Percentiles rank a stretch among this genome's conserved stretches.
phyloP scores from a whole-genome alignment of 2,797 vertebrate genomes.

The Epinephelus malabaricus region DNA sequence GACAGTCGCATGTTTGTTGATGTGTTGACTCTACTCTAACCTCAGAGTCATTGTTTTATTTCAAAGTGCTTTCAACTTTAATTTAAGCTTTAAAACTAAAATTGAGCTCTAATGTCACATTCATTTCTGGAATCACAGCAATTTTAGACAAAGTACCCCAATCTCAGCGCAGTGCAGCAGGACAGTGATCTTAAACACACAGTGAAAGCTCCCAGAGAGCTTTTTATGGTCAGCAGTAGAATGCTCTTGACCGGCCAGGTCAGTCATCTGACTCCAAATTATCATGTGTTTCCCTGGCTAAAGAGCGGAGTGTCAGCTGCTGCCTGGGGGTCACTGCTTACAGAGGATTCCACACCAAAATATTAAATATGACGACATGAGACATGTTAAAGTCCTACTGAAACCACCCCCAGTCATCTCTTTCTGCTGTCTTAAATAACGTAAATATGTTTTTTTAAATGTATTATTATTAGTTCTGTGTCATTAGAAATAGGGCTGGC shows the following conservation, averaged over 20 bases:
- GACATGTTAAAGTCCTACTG: not conserved
- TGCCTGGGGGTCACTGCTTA: not conserved
- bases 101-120: slow-evolving; percentile 1
- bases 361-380: slow-evolving; percentile 1
- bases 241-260: slow-evolving; percentile 26
- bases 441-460: not conserved
- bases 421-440: too few species aligned
- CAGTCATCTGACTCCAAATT: slow-evolving; percentile 36
- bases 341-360: not conserved
- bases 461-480: not conserved
- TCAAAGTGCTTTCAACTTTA: slow-evolving; percentile 14
- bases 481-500: not conserved
- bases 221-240: slow-evolving; percentile 36
- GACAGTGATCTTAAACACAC: slow-evolving; percentile 23
- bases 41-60: not conserved
- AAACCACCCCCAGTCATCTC: not conserved
- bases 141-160: not conserved
- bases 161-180: slow-evolving; percentile 13
- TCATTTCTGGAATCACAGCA: not conserved
- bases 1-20: slow-evolving; percentile 30
- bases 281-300: slow-evolving; percentile 13
- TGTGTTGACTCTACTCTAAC: slow-evolving; percentile 12
- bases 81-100: not conserved
- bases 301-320: slow-evolving; percentile 21
- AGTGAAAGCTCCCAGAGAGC: slow-evolving; percentile 22